These are phyloP conservation scores for Oscheius onirici DNA, from an alignment of 2,888 invertebrate species.

Conservation along the genomic window DNA sequence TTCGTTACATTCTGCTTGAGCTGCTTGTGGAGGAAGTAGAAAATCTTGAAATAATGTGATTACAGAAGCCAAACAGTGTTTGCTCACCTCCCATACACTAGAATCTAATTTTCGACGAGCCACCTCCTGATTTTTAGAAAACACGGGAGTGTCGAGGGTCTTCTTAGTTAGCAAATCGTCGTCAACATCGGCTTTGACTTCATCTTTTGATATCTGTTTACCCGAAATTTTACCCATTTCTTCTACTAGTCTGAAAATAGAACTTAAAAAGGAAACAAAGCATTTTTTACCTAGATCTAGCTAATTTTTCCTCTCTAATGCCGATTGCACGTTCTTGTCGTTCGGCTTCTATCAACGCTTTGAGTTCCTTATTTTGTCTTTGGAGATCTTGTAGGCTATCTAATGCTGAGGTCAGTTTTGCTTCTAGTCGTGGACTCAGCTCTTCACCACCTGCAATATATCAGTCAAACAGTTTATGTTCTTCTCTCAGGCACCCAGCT, in stretches of 20 bases:
- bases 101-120: conserved; percentile 44
- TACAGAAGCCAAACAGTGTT: not conserved
- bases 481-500: conserved; percentile 8
- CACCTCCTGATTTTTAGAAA: conserved; percentile 39
- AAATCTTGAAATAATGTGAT: conserved; percentile 17
- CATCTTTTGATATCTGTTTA: not conserved
- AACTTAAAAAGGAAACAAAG: not conserved
- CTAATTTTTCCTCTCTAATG: conserved; percentile 13
- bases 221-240: conserved; percentile 5
- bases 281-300: conserved; percentile 6
- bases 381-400: conserved; percentile 8
- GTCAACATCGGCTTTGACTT: not conserved
- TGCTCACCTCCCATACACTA: conserved; percentile 42
- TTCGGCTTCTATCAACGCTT: conserved; percentile 42
- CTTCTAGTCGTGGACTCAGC: not conserved
- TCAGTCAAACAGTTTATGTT: not conserved
- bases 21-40: conserved; percentile 34
- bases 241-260: conserved; percentile 22
- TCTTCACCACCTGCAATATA: conserved; percentile 16
- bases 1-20: not conserved
- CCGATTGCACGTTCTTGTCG: conserved; percentile 34
- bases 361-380: conserved; percentile 45
- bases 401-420: conserved; percentile 1
- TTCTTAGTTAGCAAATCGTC: not conserved
- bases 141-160: conserved; percentile 1